These are phyloP conservation scores for Delphinus delphis DNA, from an alignment of 2,113 vertebrate genomes.

Conservation along the genomic window DNA sequence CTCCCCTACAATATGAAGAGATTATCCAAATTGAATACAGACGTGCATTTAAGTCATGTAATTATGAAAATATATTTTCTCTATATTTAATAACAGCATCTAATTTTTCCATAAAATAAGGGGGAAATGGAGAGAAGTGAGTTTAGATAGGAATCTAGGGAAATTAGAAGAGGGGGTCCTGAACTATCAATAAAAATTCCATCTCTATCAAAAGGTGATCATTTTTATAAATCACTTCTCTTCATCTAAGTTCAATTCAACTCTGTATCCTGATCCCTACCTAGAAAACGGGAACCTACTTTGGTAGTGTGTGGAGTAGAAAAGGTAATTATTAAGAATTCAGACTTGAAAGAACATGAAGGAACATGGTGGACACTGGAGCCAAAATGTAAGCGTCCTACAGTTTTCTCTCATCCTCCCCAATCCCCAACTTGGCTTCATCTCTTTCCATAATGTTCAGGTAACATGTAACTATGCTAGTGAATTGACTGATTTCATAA, in stretches of 20 bases:
- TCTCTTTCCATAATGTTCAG: not conserved
- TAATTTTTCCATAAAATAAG: constrained; percentile 20
- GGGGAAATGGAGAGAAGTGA: not conserved
- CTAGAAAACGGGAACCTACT: not conserved
- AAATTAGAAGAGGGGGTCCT: not conserved
- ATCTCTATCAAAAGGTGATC: not conserved
- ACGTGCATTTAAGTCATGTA: not conserved
- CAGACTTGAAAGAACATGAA: not conserved
- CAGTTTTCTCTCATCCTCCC: not conserved
- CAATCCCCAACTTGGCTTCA: not conserved
- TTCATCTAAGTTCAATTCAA: constrained; percentile 24
- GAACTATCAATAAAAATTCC: not conserved
- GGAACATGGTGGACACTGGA: not conserved
- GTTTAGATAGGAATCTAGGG: not conserved
- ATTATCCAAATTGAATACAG: constrained; percentile 12
- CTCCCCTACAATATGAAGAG: not conserved
- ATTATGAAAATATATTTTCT: not conserved
- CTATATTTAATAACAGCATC: not conserved
- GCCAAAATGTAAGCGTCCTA: not conserved
- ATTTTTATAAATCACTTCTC: constrained; percentile 40
- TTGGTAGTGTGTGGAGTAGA: not conserved
- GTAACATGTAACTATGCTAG: not conserved
- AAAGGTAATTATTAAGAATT: not conserved
- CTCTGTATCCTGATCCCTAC: not conserved
- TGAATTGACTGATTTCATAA: constrained; percentile 5